phyloP scores from a whole-genome alignment of 2,113 vertebrate species.

The Mastomys coucha region DNA sequence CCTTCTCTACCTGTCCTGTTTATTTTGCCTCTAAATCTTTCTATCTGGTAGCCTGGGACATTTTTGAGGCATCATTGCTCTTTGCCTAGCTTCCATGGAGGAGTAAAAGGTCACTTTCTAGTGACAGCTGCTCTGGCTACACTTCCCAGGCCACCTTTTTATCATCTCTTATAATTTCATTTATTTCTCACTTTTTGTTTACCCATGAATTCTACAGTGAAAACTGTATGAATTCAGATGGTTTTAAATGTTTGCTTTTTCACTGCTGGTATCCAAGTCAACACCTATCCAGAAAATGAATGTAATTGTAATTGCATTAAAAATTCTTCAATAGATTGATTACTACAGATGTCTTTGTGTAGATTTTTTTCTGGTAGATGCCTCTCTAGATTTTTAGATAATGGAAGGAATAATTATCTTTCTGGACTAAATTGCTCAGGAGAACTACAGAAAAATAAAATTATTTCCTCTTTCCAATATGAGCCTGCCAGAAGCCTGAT shows the following conservation, averaged over 20 bases:
- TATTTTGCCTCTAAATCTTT: not conserved
- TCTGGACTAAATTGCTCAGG: not conserved
- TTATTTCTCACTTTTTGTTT: not conserved
- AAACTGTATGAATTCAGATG: not conserved
- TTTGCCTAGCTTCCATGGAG: not conserved
- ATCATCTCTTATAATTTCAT: not conserved
- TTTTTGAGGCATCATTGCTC: not conserved
- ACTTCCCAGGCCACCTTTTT: not conserved
- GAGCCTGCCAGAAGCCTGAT: not conserved
- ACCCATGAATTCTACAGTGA: not conserved
- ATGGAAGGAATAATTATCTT: not conserved
- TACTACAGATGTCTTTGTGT: not conserved
- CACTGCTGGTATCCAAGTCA: not conserved
- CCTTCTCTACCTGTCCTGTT: fast-evolving
- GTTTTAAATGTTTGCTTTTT: not conserved
- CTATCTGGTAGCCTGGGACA: not conserved
- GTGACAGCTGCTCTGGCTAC: not conserved
- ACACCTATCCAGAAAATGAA: not conserved
- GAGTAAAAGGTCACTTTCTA: not conserved
- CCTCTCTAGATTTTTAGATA: not conserved
- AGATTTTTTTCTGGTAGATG: not conserved
- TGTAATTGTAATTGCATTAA: not conserved
- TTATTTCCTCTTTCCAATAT: not conserved
- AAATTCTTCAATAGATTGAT: not conserved
- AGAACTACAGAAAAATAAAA: not conserved